These are phyloP conservation scores for Semaprochilodus insignis DNA, from an alignment of 2,797 vertebrate species.

Conservation along the genomic window DNA sequence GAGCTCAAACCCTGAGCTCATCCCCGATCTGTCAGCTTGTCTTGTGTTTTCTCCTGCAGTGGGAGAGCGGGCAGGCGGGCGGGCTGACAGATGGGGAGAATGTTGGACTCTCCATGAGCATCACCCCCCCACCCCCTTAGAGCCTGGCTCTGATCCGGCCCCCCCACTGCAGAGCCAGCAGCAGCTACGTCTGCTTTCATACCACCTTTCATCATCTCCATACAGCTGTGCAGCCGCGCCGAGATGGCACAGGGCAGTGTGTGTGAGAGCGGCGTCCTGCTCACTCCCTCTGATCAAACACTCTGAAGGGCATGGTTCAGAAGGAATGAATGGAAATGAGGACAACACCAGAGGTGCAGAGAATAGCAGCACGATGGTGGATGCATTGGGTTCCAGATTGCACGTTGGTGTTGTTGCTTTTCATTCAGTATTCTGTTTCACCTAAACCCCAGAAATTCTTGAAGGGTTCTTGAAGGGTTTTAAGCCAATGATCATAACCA, in stretches of 20 bases:
- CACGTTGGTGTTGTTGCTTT: background rate
- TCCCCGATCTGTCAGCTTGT: conserved; percentile 59
- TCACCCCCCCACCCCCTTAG: conserved; percentile 25
- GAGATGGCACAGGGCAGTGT: conserved; percentile 9
- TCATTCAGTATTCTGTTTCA: background rate
- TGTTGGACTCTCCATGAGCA: conserved; percentile 39
- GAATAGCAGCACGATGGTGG: background rate
- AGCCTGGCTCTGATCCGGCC: conserved; percentile 38
- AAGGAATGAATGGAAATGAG: background rate
- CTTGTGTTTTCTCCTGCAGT: conserved; percentile 62
- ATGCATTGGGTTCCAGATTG: background rate
- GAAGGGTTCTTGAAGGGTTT: too few species aligned
- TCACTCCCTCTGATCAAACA: background rate
- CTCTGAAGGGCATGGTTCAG: background rate
- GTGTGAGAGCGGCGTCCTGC: background rate
- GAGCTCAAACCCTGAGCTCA: conserved; percentile 24
- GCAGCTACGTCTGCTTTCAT: conserved; percentile 38
- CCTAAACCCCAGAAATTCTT: too few species aligned
- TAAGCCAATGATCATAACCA: too few species aligned
- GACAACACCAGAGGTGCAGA: background rate
- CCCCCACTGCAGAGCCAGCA: conserved; percentile 37
- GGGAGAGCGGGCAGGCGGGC: conserved; percentile 52
- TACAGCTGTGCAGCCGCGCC: conserved; percentile 14
- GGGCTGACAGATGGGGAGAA: conserved; percentile 64
- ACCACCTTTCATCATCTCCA: conserved; percentile 45